These are phyloP conservation scores for Drosophila cognata DNA, from an alignment of 2,888 invertebrate genomes.

Conservation along the genomic window DNA sequence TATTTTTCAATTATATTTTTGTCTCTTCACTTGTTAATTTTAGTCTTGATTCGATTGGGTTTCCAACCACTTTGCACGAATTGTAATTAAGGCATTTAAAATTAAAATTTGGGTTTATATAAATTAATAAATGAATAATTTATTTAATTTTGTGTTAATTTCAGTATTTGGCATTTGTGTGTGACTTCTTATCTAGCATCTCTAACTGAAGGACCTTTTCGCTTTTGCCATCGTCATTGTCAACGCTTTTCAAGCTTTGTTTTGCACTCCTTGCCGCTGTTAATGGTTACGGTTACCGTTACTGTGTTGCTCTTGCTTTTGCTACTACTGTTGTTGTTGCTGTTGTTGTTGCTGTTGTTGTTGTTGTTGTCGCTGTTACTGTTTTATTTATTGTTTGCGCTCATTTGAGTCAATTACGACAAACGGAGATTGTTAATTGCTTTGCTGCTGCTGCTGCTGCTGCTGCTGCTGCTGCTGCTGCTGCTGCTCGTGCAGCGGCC, in stretches of 20 bases:
- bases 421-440: conserved; percentile 82
- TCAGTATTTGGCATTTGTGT: not conserved
- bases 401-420: conserved; percentile 83
- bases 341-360: conserved; percentile 7
- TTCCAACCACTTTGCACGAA: not conserved
- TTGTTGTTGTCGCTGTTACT: conserved; percentile 55
- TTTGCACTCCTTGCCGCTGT: conserved; percentile 48
- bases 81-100: not conserved
- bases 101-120: not conserved
- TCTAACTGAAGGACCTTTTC: conserved; percentile 26
- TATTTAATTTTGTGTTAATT: not conserved
- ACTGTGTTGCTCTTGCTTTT: conserved; percentile 11
- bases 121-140: not conserved
- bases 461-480: conserved; percentile 25
- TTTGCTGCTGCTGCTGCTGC: conserved; percentile 56
- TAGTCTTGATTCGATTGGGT: not conserved
- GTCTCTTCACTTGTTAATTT: not conserved
- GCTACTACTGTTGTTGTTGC: not conserved
- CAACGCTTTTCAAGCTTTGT: conserved; percentile 51
- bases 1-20: not conserved
- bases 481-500: conserved; percentile 23
- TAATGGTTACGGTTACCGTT: conserved; percentile 24
- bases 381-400: conserved; percentile 79
- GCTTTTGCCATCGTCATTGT: conserved; percentile 47
- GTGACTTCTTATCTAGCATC: conserved; percentile 23